A percentile compares a stretch with the other conserved stretches of the same genome.
Conservation (phyloP, 2,113 vertebrate species). For the Orycteropus afer region DNA sequence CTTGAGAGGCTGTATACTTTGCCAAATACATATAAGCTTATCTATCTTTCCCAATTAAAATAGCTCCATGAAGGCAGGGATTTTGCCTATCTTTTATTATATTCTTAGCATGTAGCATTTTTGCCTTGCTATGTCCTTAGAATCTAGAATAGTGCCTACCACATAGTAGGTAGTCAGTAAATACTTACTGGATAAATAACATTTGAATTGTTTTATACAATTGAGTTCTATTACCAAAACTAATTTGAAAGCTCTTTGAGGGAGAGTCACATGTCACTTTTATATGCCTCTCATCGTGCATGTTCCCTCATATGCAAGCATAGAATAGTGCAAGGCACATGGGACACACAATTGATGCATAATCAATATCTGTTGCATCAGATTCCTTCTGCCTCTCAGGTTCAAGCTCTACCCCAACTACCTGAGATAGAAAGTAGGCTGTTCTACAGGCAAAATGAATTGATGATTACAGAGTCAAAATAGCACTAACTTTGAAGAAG, state of each 20-base stretch:
- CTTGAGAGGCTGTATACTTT: not conserved
- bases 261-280: not conserved
- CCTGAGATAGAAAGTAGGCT: not conserved
- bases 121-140: not conserved
- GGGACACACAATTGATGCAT: not conserved
- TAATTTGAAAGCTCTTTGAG: not conserved
- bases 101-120: not conserved
- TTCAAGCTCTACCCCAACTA: not conserved
- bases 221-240: not conserved
- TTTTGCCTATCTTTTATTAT: not conserved
- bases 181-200: not conserved
- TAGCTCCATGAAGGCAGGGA: not conserved
- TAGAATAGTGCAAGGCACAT: not conserved
- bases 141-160: not conserved
- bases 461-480: not conserved
- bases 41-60: not conserved
- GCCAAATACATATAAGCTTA: not conserved
- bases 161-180: not conserved
- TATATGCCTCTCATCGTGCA: not conserved
- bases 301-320: not conserved
- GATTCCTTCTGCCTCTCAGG: not conserved
- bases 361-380: not conserved
- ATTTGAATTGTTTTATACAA: not conserved
- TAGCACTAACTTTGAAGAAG: not conserved
- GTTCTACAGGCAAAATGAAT: not conserved